Evolutionary conservation across 2,113 vertebrate species (phyloP).

Genomic region (Eubucco bourcierii): DNA sequence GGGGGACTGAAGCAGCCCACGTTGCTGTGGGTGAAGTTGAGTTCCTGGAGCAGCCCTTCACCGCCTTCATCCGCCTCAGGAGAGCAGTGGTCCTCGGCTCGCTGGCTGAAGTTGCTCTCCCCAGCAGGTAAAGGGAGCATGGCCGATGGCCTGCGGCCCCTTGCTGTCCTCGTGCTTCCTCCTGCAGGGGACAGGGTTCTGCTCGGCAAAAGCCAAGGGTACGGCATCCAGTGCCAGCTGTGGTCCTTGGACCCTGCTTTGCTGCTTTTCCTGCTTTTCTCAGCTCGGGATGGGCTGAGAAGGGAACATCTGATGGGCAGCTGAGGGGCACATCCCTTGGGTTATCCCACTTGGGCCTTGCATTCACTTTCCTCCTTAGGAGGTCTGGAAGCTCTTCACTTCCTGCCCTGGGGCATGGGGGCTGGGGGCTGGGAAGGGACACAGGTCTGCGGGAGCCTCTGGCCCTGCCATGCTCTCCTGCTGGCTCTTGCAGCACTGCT

Average conservation of each 20-base stretch:
- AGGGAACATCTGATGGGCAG: neutral
- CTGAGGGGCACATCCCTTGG: neutral
- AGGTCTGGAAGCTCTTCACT: neutral
- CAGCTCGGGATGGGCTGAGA: fast-evolving
- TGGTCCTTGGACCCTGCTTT: neutral
- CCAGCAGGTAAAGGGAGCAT: slow-evolving; percentile 72
- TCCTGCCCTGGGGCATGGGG: fast-evolving
- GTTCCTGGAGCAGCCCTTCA: slow-evolving; percentile 75
- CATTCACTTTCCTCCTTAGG: neutral
- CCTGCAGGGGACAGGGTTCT: neutral
- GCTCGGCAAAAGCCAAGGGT: neutral
- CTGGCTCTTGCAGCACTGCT: neutral
- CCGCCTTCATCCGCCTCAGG: slow-evolving; percentile 73
- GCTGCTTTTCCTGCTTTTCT: neutral
- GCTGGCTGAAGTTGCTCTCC: slow-evolving; percentile 74
- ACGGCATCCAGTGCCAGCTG: fast-evolving
- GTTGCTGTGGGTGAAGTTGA: slow-evolving; percentile 75
- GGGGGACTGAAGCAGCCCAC: slow-evolving; percentile 67
- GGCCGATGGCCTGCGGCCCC: fast-evolving
- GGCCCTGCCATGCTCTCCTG: neutral
- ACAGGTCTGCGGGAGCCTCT: neutral
- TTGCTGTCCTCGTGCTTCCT: neutral
- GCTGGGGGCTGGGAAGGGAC: fast-evolving
- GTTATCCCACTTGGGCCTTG: neutral
- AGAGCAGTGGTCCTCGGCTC: slow-evolving; percentile 57